phyloP scores from a whole-genome alignment of 2,888 invertebrate species.

The Chorisops tibialis region DNA sequence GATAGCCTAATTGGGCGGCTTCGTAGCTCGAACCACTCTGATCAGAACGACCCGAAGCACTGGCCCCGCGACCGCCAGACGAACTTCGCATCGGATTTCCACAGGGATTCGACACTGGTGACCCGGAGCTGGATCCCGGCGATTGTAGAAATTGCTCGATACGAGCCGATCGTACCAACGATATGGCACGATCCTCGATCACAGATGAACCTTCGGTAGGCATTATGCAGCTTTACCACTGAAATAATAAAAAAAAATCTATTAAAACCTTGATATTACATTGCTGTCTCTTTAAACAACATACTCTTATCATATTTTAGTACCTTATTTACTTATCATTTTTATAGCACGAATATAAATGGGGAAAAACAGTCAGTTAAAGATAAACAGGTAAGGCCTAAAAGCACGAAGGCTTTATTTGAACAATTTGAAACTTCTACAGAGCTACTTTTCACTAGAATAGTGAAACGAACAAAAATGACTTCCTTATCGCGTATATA shows the following conservation, averaged over 20 bases:
- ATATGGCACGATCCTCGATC: slow-evolving; percentile 43
- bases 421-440: background rate
- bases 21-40: slow-evolving; percentile 59
- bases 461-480: no score
- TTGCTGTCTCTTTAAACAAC: slow-evolving; percentile 10
- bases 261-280: background rate
- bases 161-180: slow-evolving; percentile 53
- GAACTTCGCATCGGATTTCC: slow-evolving; percentile 39
- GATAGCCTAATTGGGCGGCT: slow-evolving; percentile 65
- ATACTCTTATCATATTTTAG: background rate
- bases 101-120: slow-evolving; percentile 36
- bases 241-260: background rate
- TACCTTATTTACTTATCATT: no score
- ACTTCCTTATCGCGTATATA: no score
- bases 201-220: slow-evolving; percentile 44
- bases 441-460: slow-evolving; percentile 17
- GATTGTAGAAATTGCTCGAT: slow-evolving; percentile 62
- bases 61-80: slow-evolving; percentile 53
- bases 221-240: slow-evolving; percentile 37
- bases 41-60: slow-evolving; percentile 47
- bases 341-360: no score
- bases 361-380: slow-evolving; percentile 5
- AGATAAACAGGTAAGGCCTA: slow-evolving; percentile 16
- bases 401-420: slow-evolving; percentile 20
- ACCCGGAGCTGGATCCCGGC: slow-evolving; percentile 50